These are phyloP conservation scores for Alsophila aescularia DNA, from an alignment of 2,888 invertebrate species.

Conservation along the genomic window DNA sequence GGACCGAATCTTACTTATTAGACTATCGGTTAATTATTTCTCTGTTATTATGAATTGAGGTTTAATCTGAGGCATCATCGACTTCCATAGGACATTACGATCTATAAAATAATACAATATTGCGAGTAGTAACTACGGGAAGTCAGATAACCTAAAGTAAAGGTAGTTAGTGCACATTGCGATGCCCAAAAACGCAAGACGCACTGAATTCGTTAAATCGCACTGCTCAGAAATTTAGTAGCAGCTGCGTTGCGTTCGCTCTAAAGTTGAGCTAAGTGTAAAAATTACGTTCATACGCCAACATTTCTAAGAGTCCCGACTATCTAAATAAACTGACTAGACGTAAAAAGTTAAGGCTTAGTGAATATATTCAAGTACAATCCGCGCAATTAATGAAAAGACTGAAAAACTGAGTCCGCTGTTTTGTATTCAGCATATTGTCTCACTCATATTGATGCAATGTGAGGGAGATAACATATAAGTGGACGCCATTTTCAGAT, in stretches of 20 bases:
- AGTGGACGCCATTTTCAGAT: no score
- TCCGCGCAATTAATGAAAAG: no score
- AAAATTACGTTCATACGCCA: conserved; percentile 44
- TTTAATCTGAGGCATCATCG: background rate
- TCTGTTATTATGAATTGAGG: background rate
- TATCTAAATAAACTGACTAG: conserved; percentile 78
- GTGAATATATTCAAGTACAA: conserved; percentile 2
- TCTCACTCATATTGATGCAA: no score
- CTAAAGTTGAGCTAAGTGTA: background rate
- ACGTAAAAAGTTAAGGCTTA: conserved; percentile 66
- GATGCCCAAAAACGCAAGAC: background rate
- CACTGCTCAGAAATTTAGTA: conserved; percentile 23
- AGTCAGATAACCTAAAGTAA: conserved; percentile 45
- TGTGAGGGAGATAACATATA: no score
- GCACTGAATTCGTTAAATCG: no score
- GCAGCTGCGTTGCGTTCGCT: conserved; percentile 10
- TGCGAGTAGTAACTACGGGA: conserved; percentile 45
- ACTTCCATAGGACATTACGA: conserved; percentile 11
- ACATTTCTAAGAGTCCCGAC: conserved; percentile 54
- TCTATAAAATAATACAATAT: conserved; percentile 27
- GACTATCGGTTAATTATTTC: background rate
- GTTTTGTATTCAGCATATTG: no score
- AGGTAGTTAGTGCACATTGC: conserved; percentile 2
- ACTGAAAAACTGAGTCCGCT: no score
- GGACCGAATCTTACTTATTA: background rate